phyloP scores from a whole-genome alignment of 2,888 invertebrate species.

The Drosophila peninsularis region DNA sequence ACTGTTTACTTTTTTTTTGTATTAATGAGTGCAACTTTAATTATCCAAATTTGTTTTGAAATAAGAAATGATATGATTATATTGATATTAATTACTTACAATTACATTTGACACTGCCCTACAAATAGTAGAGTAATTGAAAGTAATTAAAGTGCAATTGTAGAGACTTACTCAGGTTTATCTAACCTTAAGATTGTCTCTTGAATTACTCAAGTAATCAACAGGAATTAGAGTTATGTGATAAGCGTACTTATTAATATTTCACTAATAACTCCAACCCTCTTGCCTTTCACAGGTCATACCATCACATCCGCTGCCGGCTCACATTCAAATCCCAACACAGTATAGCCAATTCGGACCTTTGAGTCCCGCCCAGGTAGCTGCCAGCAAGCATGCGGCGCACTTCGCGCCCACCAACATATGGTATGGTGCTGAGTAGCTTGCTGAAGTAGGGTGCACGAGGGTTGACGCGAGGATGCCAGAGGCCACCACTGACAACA shows the following conservation, averaged over 20 bases:
- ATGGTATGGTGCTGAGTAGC: conserved; percentile 85
- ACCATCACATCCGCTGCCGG: conserved; percentile 91
- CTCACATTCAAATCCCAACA: conserved; percentile 91
- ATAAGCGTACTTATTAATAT: too few relatives aligned
- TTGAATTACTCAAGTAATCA: conserved; percentile 4
- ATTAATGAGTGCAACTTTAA: too few relatives aligned
- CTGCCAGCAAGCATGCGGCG: conserved; percentile 84
- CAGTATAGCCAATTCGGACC: conserved; percentile 87
- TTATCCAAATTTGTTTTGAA: too few relatives aligned
- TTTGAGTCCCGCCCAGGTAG: conserved; percentile 85
- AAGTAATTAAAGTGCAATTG: background rate
- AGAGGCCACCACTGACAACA: conserved; percentile 32
- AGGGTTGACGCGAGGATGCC: conserved; percentile 51
- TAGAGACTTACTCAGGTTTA: background rate
- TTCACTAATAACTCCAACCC: background rate
- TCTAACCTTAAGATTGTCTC: too few relatives aligned
- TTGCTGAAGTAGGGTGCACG: conserved; percentile 54
- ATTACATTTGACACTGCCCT: background rate
- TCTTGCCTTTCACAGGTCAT: conserved; percentile 84
- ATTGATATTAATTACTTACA: background rate
- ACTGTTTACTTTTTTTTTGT: too few relatives aligned
- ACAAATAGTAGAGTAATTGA: background rate
- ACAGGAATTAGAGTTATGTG: conserved; percentile 5
- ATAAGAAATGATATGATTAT: too few relatives aligned
- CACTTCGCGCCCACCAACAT: conserved; percentile 85